Percentiles rank a stretch among this genome's conserved stretches.
Conservation (phyloP, 2,888 invertebrate genomes). For the Busseola fusca region DNA sequence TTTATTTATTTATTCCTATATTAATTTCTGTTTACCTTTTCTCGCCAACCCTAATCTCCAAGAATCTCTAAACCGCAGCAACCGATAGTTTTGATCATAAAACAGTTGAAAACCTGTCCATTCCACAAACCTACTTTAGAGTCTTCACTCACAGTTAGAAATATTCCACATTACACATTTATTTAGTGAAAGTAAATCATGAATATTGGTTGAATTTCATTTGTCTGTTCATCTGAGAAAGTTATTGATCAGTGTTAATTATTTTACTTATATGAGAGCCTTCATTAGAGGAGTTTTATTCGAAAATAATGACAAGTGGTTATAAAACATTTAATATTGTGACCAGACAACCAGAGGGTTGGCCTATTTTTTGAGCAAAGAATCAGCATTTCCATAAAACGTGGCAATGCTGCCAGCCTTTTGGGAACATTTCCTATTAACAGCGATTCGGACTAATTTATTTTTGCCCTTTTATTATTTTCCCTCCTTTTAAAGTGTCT, state of each 20-base stretch:
- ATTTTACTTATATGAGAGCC: conserved; percentile 16
- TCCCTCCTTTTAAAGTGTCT: no score
- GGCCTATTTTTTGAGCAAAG: not conserved
- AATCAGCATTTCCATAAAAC: not conserved
- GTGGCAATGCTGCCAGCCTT: not conserved
- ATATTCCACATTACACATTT: conserved; percentile 48
- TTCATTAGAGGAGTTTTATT: not conserved
- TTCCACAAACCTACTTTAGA: conserved; percentile 58
- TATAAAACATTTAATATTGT: not conserved
- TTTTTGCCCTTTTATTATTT: no score
- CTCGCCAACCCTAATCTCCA: conserved; percentile 47
- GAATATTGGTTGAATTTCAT: conserved; percentile 40
- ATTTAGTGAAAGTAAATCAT: conserved; percentile 58
- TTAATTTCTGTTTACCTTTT: not conserved
- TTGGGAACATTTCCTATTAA: not conserved
- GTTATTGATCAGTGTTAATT: conserved; percentile 22
- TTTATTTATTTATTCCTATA: not conserved
- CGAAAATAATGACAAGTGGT: not conserved
- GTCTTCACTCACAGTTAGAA: conserved; percentile 25
- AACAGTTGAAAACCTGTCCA: conserved; percentile 53
- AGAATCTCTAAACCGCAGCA: conserved; percentile 52
- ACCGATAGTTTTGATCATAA: conserved; percentile 47
- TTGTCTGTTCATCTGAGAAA: conserved; percentile 35
- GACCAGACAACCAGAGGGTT: not conserved
- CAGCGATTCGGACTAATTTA: no score